Evolutionary conservation across 2,888 invertebrate species (phyloP), one percentile per base, ranked within the genome.

Genomic region (Phytoseiulus persimilis): DNA sequence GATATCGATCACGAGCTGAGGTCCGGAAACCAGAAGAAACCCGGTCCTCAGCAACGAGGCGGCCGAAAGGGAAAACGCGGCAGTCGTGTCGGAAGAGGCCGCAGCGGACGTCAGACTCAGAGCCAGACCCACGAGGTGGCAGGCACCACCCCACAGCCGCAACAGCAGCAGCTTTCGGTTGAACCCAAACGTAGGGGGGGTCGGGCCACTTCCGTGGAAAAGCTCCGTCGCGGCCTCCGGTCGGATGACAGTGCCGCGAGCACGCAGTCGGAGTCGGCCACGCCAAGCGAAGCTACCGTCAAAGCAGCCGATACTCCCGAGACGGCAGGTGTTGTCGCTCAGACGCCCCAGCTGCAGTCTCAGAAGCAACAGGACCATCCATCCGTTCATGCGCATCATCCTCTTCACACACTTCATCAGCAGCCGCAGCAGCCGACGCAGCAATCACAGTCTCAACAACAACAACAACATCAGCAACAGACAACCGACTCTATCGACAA

Each of bases 331-430:
- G 83, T 31, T 83, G 89, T n/a, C 89, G 23, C 39, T 39, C 39
- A 39, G 28, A 90, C 90, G 90, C 83, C 89, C n/a, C 90, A 89
- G 33, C 91, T 91, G 90, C 89, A 89, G 90, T 91, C 91, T 90
- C 90, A 90, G 83, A 91, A 83, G 89, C 90, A 45, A n/a, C 89
- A 83, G 32, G 83, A 83, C 33, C 83, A 87, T 87, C 87, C 87
- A 87, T n/a, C 87, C n/a, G 39, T 31, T 32, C 84, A 84, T 32
- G n/a, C n/a, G 5, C 87, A 87, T 31, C 90, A 28, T 31, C 87
- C 28, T 31, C 83, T 32, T 28, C 46, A 33, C 31, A 18, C 32
- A 83, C 90, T 83, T 28, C 90, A 89, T 33, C 90, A 89, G 32
- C 90, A 89, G 90, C 90, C 6, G 39, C 89, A 32, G 31, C 90